Evolutionary conservation across 1,140 invertebrate species (phyloP).

Genomic region (Bombus confusus): DNA sequence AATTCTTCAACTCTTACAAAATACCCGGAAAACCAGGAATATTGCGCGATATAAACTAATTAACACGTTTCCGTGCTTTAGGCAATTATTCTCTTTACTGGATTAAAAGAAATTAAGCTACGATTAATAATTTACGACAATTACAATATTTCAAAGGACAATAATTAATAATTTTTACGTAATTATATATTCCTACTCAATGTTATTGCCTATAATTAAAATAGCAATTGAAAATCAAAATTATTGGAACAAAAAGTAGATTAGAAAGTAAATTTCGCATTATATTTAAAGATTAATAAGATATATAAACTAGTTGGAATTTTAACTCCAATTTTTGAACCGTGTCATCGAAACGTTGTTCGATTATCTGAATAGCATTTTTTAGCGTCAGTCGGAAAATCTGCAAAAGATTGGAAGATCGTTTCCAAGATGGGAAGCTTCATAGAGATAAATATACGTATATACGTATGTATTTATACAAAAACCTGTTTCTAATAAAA

Average conservation of each 20-base stretch:
- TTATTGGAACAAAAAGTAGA: background rate
- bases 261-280: too few relatives aligned
- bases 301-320: too few relatives aligned
- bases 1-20: background rate
- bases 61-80: background rate
- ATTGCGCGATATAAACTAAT: background rate
- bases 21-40: background rate
- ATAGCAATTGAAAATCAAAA: background rate
- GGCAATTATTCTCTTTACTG: too few relatives aligned
- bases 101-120: too few relatives aligned
- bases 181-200: too few relatives aligned
- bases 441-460: background rate
- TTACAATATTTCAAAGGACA: too few relatives aligned
- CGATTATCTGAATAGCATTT: background rate
- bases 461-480: background rate
- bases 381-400: background rate
- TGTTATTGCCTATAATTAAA: background rate
- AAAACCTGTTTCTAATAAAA: slow-evolving; percentile 28
- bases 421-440: background rate
- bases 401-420: too few relatives aligned
- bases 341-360: background rate
- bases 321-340: too few relatives aligned
- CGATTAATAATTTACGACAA: too few relatives aligned
- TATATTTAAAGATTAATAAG: too few relatives aligned
- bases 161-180: too few relatives aligned